These are phyloP conservation scores for Argya squamiceps DNA, from an alignment of 2,797 vertebrate species.

Conservation along the genomic window DNA sequence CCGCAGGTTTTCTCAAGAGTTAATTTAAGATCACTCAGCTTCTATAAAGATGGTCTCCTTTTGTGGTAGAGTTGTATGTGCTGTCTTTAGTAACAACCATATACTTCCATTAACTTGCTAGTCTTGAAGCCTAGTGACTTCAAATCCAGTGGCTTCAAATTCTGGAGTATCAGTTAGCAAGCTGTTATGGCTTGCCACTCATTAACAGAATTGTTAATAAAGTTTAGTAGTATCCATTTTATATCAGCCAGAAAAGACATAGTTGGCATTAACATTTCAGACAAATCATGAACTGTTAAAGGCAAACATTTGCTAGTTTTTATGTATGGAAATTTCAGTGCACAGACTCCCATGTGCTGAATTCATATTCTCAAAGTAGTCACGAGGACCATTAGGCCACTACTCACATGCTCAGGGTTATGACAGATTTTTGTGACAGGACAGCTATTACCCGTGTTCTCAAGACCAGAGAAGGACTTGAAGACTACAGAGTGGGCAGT, in stretches of 20 bases:
- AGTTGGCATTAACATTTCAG: neutral
- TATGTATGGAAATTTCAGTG: neutral
- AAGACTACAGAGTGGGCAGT: neutral
- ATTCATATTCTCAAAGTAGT: neutral
- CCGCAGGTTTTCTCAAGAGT: neutral
- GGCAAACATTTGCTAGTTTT: neutral
- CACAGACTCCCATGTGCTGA: neutral
- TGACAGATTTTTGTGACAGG: neutral
- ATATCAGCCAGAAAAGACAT: neutral
- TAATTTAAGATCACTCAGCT: neutral
- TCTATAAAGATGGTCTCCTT: neutral
- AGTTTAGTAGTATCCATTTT: neutral
- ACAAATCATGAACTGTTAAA: neutral
- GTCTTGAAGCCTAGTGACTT: neutral
- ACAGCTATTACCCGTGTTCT: neutral
- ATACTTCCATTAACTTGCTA: neutral
- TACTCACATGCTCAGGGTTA: neutral
- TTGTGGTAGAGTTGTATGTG: neutral
- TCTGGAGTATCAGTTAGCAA: neutral
- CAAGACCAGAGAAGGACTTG: neutral
- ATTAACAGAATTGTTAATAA: neutral
- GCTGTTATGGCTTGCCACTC: neutral
- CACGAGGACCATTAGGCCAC: neutral
- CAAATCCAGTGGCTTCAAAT: neutral
- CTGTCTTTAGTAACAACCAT: neutral